Evolutionary conservation across 2,888 invertebrate genomes (phyloP), one percentile per base, ranked within the genome.

Genomic region (Andrena hattorfiana): DNA sequence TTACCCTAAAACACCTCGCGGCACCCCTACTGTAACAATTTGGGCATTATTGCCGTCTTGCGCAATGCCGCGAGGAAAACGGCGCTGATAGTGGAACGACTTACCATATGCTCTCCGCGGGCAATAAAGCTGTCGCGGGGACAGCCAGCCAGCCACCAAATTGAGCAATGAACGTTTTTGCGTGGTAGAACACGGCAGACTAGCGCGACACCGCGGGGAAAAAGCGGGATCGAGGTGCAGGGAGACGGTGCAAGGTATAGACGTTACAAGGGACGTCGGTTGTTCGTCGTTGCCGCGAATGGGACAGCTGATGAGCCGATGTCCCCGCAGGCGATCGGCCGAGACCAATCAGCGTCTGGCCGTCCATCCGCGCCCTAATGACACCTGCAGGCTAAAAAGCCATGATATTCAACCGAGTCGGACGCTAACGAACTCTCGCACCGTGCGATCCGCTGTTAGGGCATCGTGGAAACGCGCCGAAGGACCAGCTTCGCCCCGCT

Each of bases 341-440:
- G 91, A 91, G 92, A 92, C 92, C 92, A 92, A 93, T 92, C 92
- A 92, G 90, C 92, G 89, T 89, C 89, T 85, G 86, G 87, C 87
- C 87, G 87, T 87, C 85, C 89, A 88, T 92, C 89, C 92, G 90
- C 90, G 88, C 89, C 89, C 92, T 93, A 93, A 93, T 93, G 93
- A 93, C 93, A 93, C 92, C 93, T 93, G 92, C 91, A 91, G 93
- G 92, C 92, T 91, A 92, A 92, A 92, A 90, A 90, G 92, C 91
- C 92, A 93, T 93, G 93, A 93, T 93, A 93, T 92, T 92, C 91
- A 91, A 90, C 90, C 23, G 56, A 91, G 88, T 84, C 81, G 78
- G 80, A 83, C 91, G 90, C 92, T 92, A 92, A 92, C 92, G 90
- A 92, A 92, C 90, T 85, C 87, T 83, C 73, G 81, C 72, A 49